Evolutionary conservation across 2,797 vertebrate species (phyloP).

Genomic region (Sebastolobus altivelis): DNA sequence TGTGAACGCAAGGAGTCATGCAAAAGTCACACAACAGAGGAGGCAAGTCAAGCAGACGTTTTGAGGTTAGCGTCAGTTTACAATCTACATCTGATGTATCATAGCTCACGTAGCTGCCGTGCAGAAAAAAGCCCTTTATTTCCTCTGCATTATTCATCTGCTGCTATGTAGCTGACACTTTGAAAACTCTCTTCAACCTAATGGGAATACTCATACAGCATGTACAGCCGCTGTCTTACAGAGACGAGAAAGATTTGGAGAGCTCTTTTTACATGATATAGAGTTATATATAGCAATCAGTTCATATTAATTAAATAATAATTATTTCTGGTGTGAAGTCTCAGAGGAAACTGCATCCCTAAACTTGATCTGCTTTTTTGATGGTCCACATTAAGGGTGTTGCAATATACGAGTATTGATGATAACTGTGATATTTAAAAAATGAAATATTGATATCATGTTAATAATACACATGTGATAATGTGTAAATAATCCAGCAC

Average conservation of each 20-base stretch:
- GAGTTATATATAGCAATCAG: not conserved
- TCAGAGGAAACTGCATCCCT: conserved; percentile 4
- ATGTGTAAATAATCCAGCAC: too few species aligned
- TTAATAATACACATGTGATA: too few species aligned
- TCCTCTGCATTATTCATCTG: conserved; percentile 75
- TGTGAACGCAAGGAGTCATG: conserved; percentile 5
- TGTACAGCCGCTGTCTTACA: conserved; percentile 42
- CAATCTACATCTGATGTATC: conserved; percentile 56
- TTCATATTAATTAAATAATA: not conserved
- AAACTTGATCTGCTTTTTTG: conserved; percentile 20
- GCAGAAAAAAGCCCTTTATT: conserved; percentile 71
- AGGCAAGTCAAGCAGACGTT: conserved; percentile 34
- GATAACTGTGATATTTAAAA: too few species aligned
- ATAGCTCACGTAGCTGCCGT: conserved; percentile 50
- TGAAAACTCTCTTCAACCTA: conserved; percentile 50
- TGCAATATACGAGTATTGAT: too few species aligned
- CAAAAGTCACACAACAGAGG: conserved; percentile 12
- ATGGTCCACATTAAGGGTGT: not conserved
- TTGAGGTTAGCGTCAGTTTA: conserved; percentile 47
- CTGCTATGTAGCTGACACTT: conserved; percentile 70
- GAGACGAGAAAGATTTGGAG: conserved; percentile 17
- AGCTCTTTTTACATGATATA: not conserved
- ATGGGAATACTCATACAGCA: conserved; percentile 59
- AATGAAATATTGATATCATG: too few species aligned
- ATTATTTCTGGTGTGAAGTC: conserved; percentile 31